Evolutionary conservation across 2,797 vertebrate species (phyloP), one percentile per base, ranked within the genome.

Genomic region (Fistularia commersonii): DNA sequence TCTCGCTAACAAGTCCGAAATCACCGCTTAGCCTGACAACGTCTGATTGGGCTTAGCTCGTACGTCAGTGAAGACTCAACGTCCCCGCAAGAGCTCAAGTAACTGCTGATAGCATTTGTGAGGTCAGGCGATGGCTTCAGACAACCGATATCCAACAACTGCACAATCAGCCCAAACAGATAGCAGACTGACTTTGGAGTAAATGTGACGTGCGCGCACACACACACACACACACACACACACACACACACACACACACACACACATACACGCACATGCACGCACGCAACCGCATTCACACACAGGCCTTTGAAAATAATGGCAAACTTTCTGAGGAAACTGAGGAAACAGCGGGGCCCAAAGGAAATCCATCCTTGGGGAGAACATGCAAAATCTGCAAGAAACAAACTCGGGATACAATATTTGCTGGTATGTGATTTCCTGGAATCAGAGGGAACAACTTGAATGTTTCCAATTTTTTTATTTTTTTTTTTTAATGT

Each of bases 141-240:
- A 75, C 65, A 79, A 64, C 63, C 69, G 76, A 84, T 83, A 83
- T 67, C 68, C 66, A 73, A 67, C 79, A 74, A 83, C 61, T 79
- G 73, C 80, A 77, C 61, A 66, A 76, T 83, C 79, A 79, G 70
- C 72, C 66, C 45, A 61, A 80, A 82, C 72, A 80, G 69, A 66
- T 83, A 81, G 79, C 77, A 81, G 70, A 81, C 61, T 78, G 77
- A 80, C 72, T 77, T 69, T 44, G 39, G 63, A 68, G 54, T 50
- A 64, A 66, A 49, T 72, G 65, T 70, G 66, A 82, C 58, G 72
- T 54, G 41, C 41, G 38, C 48, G 39, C 15, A 23, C 36, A 50
- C 31, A n/a, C 14, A 38, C 9, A 10, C 33, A 47, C 45, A 47
- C 32, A 14, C 33, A 9, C 32, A 10, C 32, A 34, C 32, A 45